Base-by-base conservation (phyloP, 2,797 vertebrate genomes). In the Salmo trutta region DNA sequence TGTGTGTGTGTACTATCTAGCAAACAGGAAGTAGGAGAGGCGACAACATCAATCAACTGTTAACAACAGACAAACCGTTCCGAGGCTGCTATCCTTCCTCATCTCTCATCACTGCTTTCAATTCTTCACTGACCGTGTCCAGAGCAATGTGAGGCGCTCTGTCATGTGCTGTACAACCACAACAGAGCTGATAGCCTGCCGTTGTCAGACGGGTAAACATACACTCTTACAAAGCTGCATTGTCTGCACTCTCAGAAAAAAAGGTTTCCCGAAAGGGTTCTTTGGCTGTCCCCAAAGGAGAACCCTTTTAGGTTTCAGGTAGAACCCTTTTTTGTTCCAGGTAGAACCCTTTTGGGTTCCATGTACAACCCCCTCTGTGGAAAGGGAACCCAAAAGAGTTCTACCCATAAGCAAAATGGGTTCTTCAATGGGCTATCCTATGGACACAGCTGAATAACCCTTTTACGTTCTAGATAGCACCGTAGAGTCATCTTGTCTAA, bases 61-160 rank as follows among this genome's bases (percentile, higher is more conserved):
- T 21, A 59, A 74, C 75, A 79, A 76, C 70, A 76, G 47, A 82
- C 74, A 81, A 88, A 85, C 73, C 4, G 3, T 33, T 36, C 21
- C 8, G 21, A 41, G 33, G 29, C 51, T 65, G 31, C 66, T 52
- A 73, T 54, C 36, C 31, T 29, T 64, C 16, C 68, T 29, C 68
- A 27, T 73, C 41, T 71, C 33, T 56, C 54, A 71, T 84, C 79
- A 75, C 41, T 12, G 53, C 66, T 75, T n/a, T 47, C 78, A 56
- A 84, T 80, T 53, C 81, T 77, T 70, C 15, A 6, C 66, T 56
- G 53, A 47, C 41, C 41, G 41, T 0, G 1, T 56, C 67, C 62
- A 21, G 56, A 33, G 71, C 74, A 69, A 56, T 65, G 79, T 75
- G 53, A 27, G 73, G 69, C 4, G 33, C 41, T 33, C 52, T 47